Conservation (phyloP, 2,113 vertebrate species). For the Anolis sagrei region DNA sequence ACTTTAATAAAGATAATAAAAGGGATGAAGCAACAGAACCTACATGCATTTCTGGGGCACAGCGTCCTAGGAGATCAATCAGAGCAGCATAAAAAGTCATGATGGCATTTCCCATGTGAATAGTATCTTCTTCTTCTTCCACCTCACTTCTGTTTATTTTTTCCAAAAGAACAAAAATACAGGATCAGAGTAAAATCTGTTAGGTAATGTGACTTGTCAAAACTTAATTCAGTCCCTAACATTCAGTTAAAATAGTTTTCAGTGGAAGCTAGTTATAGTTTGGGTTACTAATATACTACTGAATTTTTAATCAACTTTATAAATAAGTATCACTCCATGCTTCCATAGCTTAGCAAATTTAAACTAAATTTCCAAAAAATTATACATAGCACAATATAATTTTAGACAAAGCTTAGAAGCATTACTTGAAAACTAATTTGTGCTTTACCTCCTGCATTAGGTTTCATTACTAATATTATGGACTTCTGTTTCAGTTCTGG, state of each 20-base stretch:
- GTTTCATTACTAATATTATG: not conserved
- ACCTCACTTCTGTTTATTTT: constrained; percentile 75
- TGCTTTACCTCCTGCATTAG: not conserved
- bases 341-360: not conserved
- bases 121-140: constrained; percentile 91
- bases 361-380: not conserved
- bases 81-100: constrained; percentile 97
- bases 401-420: too few relatives aligned
- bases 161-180: constrained; percentile 34
- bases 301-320: not conserved
- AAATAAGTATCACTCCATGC: not conserved
- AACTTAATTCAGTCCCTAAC: not conserved
- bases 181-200: not conserved
- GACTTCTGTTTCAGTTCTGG: not conserved
- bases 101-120: constrained; percentile 96
- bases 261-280: not conserved
- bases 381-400: not conserved
- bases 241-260: not conserved
- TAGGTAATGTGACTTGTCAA: not conserved
- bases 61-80: constrained; percentile 94
- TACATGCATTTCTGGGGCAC: constrained; percentile 97
- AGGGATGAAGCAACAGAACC: constrained; percentile 64
- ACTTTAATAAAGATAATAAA: constrained; percentile 4
- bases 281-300: not conserved
- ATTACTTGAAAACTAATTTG: too few relatives aligned